Evolutionary conservation across 1,140 invertebrate species (phyloP).

Genomic region (Anadara kagoshimensis): DNA sequence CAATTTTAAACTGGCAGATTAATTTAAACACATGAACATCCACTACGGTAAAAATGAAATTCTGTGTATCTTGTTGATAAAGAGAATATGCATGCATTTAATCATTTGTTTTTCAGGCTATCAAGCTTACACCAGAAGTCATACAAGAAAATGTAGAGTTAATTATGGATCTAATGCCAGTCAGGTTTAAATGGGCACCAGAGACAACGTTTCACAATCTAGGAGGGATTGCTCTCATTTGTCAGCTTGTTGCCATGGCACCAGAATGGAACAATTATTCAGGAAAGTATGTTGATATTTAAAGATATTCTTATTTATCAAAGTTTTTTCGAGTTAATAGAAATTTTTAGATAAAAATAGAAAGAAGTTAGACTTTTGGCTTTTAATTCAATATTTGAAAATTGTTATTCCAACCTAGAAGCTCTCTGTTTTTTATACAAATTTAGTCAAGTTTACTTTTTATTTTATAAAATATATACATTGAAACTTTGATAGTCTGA

Average conservation of each 20-base stretch:
- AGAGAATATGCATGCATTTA: too few relatives aligned
- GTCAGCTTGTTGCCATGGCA: slow-evolving; percentile 91
- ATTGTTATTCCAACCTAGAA: too few relatives aligned
- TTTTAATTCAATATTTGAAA: too few relatives aligned
- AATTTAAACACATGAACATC: too few relatives aligned
- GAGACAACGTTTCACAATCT: slow-evolving; percentile 90
- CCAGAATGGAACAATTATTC: slow-evolving; percentile 92
- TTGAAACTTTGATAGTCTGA: too few relatives aligned
- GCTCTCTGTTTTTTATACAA: too few relatives aligned
- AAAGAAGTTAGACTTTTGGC: too few relatives aligned
- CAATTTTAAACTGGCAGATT: too few relatives aligned
- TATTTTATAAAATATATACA: too few relatives aligned
- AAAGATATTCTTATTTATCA: not conserved
- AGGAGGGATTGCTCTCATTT: slow-evolving; percentile 87
- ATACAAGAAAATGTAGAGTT: slow-evolving; percentile 89
- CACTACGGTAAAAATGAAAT: too few relatives aligned
- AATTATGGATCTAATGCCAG: slow-evolving; percentile 85
- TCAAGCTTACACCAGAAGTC: slow-evolving; percentile 83
- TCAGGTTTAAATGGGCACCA: slow-evolving; percentile 87
- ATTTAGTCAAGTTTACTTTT: too few relatives aligned
- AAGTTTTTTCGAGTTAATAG: not conserved
- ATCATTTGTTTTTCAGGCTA: slow-evolving; percentile 57
- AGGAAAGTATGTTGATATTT: slow-evolving; percentile 80
- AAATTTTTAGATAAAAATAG: not conserved
- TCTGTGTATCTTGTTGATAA: too few relatives aligned